A percentile compares a stretch with the other conserved stretches of the same genome.
phyloP scores from a whole-genome alignment of 2,113 vertebrate genomes.

The Barnardius zonarius region DNA sequence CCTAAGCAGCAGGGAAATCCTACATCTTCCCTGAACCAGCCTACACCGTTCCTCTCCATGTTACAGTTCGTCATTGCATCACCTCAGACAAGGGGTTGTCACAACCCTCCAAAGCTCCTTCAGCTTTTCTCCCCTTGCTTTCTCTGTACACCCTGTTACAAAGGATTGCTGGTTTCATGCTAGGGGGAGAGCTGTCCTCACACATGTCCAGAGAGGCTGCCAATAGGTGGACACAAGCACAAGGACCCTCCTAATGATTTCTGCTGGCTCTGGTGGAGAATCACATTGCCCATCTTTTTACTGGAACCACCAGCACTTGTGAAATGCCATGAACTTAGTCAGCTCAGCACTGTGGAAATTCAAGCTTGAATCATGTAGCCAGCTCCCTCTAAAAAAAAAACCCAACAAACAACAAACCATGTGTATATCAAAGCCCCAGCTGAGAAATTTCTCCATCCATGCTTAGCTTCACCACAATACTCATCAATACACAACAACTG shows the following conservation, averaged over 20 bases:
- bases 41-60: fast-evolving
- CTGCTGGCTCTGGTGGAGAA: neutral
- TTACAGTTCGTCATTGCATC: fast-evolving
- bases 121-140: neutral
- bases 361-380: neutral
- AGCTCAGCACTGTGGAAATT: neutral
- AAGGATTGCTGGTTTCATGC: neutral
- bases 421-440: fast-evolving
- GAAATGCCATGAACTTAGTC: neutral
- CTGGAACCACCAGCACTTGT: neutral
- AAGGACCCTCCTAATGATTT: neutral
- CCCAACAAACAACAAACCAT: neutral
- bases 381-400: neutral
- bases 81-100: neutral
- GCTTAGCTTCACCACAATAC: neutral
- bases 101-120: neutral
- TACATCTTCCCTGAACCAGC: neutral
- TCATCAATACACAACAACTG: neutral
- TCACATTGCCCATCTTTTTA: neutral
- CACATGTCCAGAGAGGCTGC: neutral
- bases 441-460: neutral
- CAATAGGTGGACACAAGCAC: neutral
- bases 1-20: neutral
- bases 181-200: neutral
- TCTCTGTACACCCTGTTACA: neutral